Base-by-base conservation (phyloP, 1,140 invertebrate species). In the Saxidomus purpurata region DNA sequence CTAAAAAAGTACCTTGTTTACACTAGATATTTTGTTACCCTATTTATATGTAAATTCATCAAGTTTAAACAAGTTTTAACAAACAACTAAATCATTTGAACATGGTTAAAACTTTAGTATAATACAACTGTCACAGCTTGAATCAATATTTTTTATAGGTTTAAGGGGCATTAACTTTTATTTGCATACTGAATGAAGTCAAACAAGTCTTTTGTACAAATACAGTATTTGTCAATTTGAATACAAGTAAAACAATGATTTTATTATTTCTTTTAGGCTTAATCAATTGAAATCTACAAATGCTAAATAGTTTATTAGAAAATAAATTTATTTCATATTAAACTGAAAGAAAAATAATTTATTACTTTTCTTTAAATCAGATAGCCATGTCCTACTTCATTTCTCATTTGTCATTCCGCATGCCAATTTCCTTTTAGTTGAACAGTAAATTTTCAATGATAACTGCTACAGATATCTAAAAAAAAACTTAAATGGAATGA, bases 131-230 rank as follows among this genome's bases (percentile, higher is more conserved):
- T 9, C 25, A 28, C 28, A 1, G n/a, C n/a, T 25, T 63, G 59
- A 63, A 63, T 63, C 59, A 63, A 63, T 63, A 63, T 63, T 63
- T 63, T 43, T 63, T 63, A 63, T 28, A 28, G 25, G 1, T 63
- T 63, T 63, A 63, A 28, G 25, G 59, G 59, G 11, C 25, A 63
- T 63, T 28, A 63, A 63, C 59, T 63, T 63, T 63, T 63, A 28
- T 63, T 63, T 63, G 59, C 59, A n/a, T n/a, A n/a, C 19, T 28
- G 25, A 28, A 28, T 11, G 15, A 19, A 63, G 59, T 63, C 59
- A 63, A 63, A 63, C 11, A 63, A 63, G 59, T 28, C 1, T 63
- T 63, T 22, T 63, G 25, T 63, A 63, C 59, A 9, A 63, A 63
- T 28, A 15, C 59, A 28, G 28, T 28, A 25, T 28, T 55, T 55